A percentile compares a stretch with the other conserved stretches of the same genome.
Evolutionary conservation across 35 echinoderm and acorn worm species (phyloP).

Genomic region (Strongylocentrotus purpuratus): DNA sequence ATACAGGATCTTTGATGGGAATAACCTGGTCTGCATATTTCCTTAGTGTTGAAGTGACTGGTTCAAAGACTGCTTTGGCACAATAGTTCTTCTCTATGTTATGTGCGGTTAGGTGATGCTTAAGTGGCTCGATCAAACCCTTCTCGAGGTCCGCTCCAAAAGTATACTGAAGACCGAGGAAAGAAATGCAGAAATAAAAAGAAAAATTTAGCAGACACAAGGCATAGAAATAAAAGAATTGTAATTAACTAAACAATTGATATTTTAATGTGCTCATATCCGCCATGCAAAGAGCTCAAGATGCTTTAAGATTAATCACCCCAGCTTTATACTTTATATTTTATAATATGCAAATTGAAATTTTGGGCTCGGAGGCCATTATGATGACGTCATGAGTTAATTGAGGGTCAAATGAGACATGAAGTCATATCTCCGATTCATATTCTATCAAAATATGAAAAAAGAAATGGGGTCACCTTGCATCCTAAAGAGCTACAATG

Average conservation of each 20-base stretch:
- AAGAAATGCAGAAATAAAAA: background rate
- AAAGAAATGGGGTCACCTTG: too few species aligned
- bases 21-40: slow-evolving; percentile 26
- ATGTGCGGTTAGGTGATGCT: slow-evolving; percentile 25
- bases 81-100: slow-evolving; percentile 75
- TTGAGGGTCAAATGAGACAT: too few species aligned
- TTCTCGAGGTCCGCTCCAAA: slow-evolving; percentile 67
- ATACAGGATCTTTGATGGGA: slow-evolving; percentile 16
- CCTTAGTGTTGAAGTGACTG: slow-evolving; percentile 65
- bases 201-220: background rate
- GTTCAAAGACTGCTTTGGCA: slow-evolving; percentile 68
- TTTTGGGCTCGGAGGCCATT: too few species aligned
- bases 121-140: slow-evolving; percentile 71
- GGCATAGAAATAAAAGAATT: background rate
- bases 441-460: too few species aligned
- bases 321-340: too few species aligned
- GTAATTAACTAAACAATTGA: background rate
- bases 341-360: too few species aligned
- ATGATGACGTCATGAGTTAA: too few species aligned
- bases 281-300: too few species aligned
- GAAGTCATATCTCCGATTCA: too few species aligned
- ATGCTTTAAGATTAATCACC: too few species aligned
- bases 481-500: too few species aligned
- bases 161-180: slow-evolving; percentile 60
- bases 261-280: too few species aligned